Conservation (phyloP, 1,140 invertebrate species). For the Ceratosolen fusciceps region DNA sequence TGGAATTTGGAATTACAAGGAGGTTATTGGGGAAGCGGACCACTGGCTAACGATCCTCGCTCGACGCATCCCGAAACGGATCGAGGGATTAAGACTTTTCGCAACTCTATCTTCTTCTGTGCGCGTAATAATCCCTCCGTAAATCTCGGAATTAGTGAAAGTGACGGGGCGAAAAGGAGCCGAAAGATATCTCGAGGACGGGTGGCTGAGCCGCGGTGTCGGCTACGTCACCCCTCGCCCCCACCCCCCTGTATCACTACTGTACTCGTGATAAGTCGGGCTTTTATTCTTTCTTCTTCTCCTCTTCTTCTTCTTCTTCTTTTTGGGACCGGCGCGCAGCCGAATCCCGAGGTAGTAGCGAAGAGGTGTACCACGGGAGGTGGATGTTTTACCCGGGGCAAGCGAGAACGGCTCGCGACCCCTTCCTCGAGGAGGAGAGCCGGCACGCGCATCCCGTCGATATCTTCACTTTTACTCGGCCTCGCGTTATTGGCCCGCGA, state of each 20-base stretch:
- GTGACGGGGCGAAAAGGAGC: background rate
- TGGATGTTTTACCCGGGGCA: background rate
- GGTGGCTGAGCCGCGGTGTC: too few species aligned
- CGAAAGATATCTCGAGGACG: too few species aligned
- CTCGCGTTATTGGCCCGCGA: background rate
- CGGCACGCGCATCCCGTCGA: background rate
- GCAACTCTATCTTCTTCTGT: background rate
- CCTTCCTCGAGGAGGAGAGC: background rate
- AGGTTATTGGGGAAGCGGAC: background rate
- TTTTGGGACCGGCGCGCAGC: too few species aligned
- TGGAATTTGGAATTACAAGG: background rate
- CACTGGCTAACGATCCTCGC: background rate
- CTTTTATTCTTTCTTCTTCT: too few species aligned
- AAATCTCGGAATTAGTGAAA: slow-evolving; percentile 19
- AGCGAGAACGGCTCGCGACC: too few species aligned
- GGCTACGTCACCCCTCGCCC: too few species aligned
- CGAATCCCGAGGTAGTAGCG: background rate
- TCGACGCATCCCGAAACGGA: too few species aligned
- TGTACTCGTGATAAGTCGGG: too few species aligned
- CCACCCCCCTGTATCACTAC: too few species aligned
- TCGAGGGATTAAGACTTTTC: too few species aligned
- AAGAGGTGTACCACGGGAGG: background rate
- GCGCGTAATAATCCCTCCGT: background rate
- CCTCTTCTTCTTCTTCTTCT: too few species aligned
- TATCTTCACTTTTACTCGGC: slow-evolving; percentile 23